These are phyloP conservation scores for Merluccius polli DNA, from an alignment of 2,797 vertebrate genomes.

Conservation along the genomic window DNA sequence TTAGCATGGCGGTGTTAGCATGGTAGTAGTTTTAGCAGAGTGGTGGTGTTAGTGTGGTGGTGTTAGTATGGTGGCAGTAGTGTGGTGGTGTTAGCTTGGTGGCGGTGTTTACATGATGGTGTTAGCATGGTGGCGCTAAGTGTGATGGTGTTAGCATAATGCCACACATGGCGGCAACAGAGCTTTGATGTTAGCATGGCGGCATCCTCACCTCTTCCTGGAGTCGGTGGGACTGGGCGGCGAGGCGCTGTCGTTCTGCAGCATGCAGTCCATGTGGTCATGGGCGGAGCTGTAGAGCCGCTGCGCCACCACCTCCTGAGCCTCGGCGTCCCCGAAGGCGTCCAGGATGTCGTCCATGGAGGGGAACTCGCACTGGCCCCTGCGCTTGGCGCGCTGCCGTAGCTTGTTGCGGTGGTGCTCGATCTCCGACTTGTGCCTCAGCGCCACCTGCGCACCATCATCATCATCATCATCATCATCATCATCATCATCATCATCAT, in stretches of 20 bases:
- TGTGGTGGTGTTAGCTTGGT: no score
- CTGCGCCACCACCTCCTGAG: conserved; percentile 72
- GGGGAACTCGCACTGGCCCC: conserved; percentile 94
- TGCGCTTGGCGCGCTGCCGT: conserved; percentile 89
- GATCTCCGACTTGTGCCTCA: conserved; percentile 96
- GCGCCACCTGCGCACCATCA: conserved; percentile 82
- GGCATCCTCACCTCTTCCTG: conserved; percentile 78
- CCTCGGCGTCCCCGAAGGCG: conserved; percentile 83
- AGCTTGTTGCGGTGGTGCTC: conserved; percentile 97
- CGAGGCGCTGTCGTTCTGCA: conserved; percentile 79
- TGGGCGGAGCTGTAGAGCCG: conserved; percentile 91
- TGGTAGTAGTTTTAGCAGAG: no score
- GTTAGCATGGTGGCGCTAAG: no score
- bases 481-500: not conserved
- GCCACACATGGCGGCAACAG: no score
- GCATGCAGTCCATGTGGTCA: conserved; percentile 96
- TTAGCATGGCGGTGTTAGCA: no score
- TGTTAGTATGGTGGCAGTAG: no score
- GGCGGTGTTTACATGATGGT: no score
- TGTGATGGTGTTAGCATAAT: no score
- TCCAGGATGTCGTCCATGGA: conserved; percentile 91
- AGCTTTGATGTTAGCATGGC: no score
- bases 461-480: not conserved
- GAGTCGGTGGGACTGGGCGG: conserved; percentile 84
- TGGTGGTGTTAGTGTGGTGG: no score